Evolutionary conservation across 2,797 vertebrate species (phyloP), one percentile per base, ranked within the genome.

Genomic region (Mergus octosetaceus): DNA sequence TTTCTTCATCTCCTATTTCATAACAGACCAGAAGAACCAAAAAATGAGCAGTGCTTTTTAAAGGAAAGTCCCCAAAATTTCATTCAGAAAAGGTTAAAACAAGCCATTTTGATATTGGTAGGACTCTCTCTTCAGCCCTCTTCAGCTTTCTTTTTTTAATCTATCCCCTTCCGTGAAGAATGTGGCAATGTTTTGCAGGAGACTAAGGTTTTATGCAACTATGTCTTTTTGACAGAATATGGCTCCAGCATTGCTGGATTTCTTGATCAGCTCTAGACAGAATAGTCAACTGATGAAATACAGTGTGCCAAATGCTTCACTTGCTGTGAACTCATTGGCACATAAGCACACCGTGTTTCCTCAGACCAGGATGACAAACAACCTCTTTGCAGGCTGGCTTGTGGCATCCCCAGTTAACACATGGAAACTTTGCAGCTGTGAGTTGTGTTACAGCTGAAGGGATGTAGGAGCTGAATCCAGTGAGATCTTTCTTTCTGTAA

Each of bases 311-410:
- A 94, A 76, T 0, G 4, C 79, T 90, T 92, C 1, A 0, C 70
- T 95, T 86, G 85, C 1, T 51, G 80, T 87, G 41, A 76, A 79
- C 64, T 75, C 79, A 41, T 47, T 93, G 91, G 85, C 15, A 18
- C 77, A 87, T 75, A 47, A 65, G 72, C 34, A 72, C 10, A 0
- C 49, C 34, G 76, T 73, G 85, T 62, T 90, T 92, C 94, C 92
- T 96, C 85, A 86, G 89, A 92, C 94, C 90, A 81, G 64, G 78
- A 61, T 94, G 94, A 95, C 91, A 94, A 36, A 95, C 91, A 94
- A 34, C 70, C 85, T 93, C 85, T 21, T 79, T 93, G 93, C 82
- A 76, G 79, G 76, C 73, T 83, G 79, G 60, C 62, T 91, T 89
- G 87, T 77, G 91, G 89, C 87, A 94, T 84, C 87, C 91, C 66